phyloP scores from a whole-genome alignment of 2,113 vertebrate species.

The Athene noctua region DNA sequence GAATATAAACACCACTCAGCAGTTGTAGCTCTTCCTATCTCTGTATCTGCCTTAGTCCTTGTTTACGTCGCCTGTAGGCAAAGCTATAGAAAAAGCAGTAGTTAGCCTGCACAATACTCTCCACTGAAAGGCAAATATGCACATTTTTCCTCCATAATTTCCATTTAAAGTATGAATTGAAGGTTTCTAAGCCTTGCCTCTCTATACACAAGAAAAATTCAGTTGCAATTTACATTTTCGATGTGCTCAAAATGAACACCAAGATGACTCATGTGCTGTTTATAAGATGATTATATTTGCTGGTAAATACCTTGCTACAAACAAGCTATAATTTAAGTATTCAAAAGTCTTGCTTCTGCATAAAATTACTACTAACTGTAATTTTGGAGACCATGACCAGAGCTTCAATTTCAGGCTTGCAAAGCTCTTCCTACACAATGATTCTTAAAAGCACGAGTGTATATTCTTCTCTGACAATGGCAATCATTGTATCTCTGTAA shows the following conservation, averaged over 20 bases:
- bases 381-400: slow-evolving; percentile 44
- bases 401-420: slow-evolving; percentile 55
- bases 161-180: slow-evolving; percentile 16
- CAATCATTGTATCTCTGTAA: slow-evolving; percentile 56
- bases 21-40: not conserved
- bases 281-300: slow-evolving; percentile 49
- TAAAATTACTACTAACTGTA: slow-evolving; percentile 47
- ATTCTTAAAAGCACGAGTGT: slow-evolving; percentile 35
- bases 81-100: slow-evolving; percentile 28
- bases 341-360: slow-evolving; percentile 52
- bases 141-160: slow-evolving; percentile 23
- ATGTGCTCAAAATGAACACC: slow-evolving; percentile 28
- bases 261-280: slow-evolving; percentile 46
- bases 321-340: slow-evolving; percentile 65
- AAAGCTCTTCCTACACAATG: slow-evolving; percentile 50
- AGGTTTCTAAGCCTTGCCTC: slow-evolving; percentile 39
- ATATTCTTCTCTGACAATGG: slow-evolving; percentile 42
- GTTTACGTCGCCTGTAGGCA: slow-evolving; percentile 27
- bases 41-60: not conserved
- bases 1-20: not conserved
- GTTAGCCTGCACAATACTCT: slow-evolving; percentile 32
- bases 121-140: slow-evolving; percentile 35
- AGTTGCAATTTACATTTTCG: slow-evolving; percentile 20
- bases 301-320: slow-evolving; percentile 56
- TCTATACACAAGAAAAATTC: slow-evolving; percentile 14